phyloP scores from a whole-genome alignment of 1,140 invertebrate species.

The Pseudomyrmex gracilis region DNA sequence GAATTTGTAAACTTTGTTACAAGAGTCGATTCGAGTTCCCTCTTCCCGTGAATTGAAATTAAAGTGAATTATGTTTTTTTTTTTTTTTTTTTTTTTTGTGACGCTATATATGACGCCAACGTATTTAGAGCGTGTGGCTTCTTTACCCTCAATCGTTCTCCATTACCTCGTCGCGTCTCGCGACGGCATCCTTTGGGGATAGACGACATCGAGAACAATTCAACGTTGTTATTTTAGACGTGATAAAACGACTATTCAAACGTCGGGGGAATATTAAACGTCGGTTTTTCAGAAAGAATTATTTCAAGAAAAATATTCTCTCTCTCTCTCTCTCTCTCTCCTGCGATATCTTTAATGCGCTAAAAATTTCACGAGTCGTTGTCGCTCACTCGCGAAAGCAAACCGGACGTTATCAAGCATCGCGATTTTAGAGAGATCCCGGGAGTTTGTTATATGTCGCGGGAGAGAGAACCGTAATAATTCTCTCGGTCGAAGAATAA shows the following conservation, averaged over 20 bases:
- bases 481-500: slow-evolving; percentile 22
- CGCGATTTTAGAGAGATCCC: background rate
- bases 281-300: background rate
- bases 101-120: background rate
- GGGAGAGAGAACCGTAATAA: slow-evolving; percentile 3
- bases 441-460: background rate
- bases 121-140: background rate
- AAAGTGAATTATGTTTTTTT: background rate
- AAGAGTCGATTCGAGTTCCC: background rate
- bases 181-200: background rate
- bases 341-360: background rate
- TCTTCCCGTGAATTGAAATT: too few relatives aligned
- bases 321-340: too few relatives aligned
- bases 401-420: slow-evolving; percentile 5
- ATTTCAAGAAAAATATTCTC: background rate
- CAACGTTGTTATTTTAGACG: slow-evolving; percentile 38
- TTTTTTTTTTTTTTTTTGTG: too few relatives aligned
- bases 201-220: slow-evolving; percentile 15
- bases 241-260: slow-evolving; percentile 6
- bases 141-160: background rate
- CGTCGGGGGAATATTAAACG: slow-evolving; percentile 24
- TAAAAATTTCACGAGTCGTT: background rate
- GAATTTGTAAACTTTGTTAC: background rate
- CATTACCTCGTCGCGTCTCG: background rate
- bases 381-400: background rate